Percentiles rank a stretch among this genome's conserved stretches.
These are phyloP conservation scores for Vanessa atalanta DNA, from an alignment of 1,140 invertebrate genomes.

Conservation along the genomic window DNA sequence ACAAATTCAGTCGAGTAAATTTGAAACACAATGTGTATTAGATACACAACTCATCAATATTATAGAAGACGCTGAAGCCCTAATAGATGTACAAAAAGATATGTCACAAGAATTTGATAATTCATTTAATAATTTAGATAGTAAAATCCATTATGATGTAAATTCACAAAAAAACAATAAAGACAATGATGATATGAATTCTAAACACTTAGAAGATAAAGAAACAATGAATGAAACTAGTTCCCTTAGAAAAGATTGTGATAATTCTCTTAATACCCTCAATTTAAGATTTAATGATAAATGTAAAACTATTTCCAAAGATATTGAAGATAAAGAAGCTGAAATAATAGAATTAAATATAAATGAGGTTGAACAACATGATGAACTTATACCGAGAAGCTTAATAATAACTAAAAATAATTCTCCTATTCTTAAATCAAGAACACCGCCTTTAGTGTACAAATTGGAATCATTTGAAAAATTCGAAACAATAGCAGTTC, in stretches of 20 bases:
- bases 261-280: neutral
- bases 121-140: constrained; percentile 43
- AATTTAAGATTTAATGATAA: neutral
- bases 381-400: constrained; percentile 30
- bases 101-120: constrained; percentile 61
- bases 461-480: constrained; percentile 64
- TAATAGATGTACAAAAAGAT: constrained; percentile 38
- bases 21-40: constrained; percentile 66
- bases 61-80: constrained; percentile 56
- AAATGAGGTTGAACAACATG: constrained; percentile 14
- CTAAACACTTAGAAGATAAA: neutral
- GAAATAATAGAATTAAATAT: neutral
- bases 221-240: neutral
- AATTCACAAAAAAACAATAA: neutral
- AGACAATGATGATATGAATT: neutral
- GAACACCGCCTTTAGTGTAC: constrained; percentile 49
- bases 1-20: constrained; percentile 43
- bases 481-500: constrained; percentile 62
- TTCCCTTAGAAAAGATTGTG: neutral
- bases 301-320: neutral
- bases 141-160: neutral
- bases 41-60: constrained; percentile 66
- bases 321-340: neutral
- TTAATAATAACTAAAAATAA: constrained; percentile 39
- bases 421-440: constrained; percentile 40